phyloP scores from a whole-genome alignment of 2,888 invertebrate species.

The Cephus rjabovi region DNA sequence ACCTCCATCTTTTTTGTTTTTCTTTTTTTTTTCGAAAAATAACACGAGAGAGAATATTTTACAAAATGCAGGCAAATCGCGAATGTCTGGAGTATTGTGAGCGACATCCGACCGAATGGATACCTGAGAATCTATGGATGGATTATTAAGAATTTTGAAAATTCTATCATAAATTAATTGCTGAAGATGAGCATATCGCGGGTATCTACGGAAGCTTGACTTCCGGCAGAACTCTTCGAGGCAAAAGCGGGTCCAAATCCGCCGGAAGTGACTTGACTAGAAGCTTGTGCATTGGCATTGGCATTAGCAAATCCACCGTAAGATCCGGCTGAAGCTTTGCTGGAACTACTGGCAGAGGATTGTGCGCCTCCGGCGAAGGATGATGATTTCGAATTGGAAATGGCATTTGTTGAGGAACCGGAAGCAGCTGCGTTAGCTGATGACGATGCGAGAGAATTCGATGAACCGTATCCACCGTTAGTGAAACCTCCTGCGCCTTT shows the following conservation, averaged over 20 bases:
- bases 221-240: conserved; percentile 42
- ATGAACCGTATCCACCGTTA: conserved; percentile 11
- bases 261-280: conserved; percentile 27
- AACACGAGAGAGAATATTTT: background rate
- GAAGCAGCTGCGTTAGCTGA: conserved; percentile 36
- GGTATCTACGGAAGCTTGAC: conserved; percentile 40
- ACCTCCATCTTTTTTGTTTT: background rate
- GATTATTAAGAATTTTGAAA: background rate
- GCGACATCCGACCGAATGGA: background rate
- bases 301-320: conserved; percentile 37
- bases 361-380: conserved; percentile 29
- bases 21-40: background rate
- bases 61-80: background rate
- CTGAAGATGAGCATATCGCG: conserved; percentile 46
- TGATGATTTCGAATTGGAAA: background rate
- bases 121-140: background rate
- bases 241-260: conserved; percentile 24
- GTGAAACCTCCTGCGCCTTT: conserved; percentile 10
- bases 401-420: conserved; percentile 20
- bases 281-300: conserved; percentile 32
- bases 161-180: conserved; percentile 20
- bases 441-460: conserved; percentile 28
- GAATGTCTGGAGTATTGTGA: background rate
- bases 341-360: conserved; percentile 32
- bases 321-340: conserved; percentile 35